Conservation (phyloP, 2,113 vertebrate species). For the Gallinago undulata region DNA sequence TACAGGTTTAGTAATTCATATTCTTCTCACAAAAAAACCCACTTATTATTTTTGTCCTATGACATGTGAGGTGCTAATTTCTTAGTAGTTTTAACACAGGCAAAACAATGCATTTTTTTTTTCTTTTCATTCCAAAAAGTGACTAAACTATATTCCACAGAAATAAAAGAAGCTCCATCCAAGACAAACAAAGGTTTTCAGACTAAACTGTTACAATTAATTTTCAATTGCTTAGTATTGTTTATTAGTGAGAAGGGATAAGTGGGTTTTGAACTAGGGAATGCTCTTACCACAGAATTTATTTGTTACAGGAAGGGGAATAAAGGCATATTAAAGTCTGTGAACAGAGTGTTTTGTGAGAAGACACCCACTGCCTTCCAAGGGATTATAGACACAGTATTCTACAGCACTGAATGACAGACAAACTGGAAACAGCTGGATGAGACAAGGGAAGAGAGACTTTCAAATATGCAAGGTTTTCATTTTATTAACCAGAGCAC, state of each 20-base stretch:
- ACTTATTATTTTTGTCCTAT: neutral
- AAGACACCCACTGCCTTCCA: neutral
- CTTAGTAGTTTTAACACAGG: neutral
- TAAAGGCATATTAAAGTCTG: neutral
- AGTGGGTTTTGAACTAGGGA: neutral
- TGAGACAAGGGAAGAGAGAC: neutral
- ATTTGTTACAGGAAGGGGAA: neutral
- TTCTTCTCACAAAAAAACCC: neutral
- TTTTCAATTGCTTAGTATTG: neutral
- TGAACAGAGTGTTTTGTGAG: neutral
- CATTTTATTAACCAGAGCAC: slow-evolving; percentile 37
- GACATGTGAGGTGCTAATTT: neutral
- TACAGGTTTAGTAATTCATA: neutral
- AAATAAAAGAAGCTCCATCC: neutral
- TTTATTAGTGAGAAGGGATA: neutral
- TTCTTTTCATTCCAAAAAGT: neutral
- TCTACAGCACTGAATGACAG: neutral
- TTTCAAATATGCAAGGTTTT: slow-evolving; percentile 18
- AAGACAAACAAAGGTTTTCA: neutral
- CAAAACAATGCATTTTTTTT: neutral
- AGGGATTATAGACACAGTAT: neutral
- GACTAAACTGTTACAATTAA: neutral
- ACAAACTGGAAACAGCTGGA: slow-evolving; percentile 21
- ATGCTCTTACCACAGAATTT: neutral
- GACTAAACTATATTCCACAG: neutral